These are phyloP conservation scores for Mystacides longicornis DNA, from an alignment of 2,888 invertebrate species.

Conservation along the genomic window DNA sequence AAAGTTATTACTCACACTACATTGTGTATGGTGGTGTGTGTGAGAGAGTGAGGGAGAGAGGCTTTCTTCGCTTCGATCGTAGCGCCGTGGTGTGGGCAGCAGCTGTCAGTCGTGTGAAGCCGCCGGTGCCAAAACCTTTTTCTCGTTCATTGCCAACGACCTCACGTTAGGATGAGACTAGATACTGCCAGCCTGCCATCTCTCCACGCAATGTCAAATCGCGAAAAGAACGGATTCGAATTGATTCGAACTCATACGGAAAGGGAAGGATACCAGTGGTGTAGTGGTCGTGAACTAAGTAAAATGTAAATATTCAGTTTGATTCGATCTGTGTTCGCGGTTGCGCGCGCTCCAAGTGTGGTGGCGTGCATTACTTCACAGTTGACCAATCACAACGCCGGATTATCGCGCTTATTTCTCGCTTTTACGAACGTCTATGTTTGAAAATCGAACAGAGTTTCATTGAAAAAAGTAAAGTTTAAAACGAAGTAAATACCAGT, in stretches of 20 bases:
- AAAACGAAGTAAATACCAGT: too few species aligned
- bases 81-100: neutral
- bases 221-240: constrained; percentile 7
- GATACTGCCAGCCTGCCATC: neutral
- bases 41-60: neutral
- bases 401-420: constrained; percentile 9
- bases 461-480: too few species aligned
- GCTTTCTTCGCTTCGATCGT: neutral
- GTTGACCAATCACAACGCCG: constrained; percentile 8
- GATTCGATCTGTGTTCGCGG: constrained; percentile 23
- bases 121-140: neutral
- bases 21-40: neutral
- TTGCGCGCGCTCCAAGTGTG: constrained; percentile 14
- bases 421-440: constrained; percentile 9
- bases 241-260: constrained; percentile 1
- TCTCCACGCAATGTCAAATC: constrained; percentile 1
- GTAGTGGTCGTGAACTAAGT: neutral
- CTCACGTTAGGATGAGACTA: neutral
- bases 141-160: constrained; percentile 6
- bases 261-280: constrained; percentile 7
- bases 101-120: too few species aligned
- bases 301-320: constrained; percentile 20
- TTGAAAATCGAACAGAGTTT: neutral
- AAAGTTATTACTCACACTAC: too few species aligned
- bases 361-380: constrained; percentile 8